Evolutionary conservation across 2,797 vertebrate species (phyloP).

Genomic region (Amazona finschi): DNA sequence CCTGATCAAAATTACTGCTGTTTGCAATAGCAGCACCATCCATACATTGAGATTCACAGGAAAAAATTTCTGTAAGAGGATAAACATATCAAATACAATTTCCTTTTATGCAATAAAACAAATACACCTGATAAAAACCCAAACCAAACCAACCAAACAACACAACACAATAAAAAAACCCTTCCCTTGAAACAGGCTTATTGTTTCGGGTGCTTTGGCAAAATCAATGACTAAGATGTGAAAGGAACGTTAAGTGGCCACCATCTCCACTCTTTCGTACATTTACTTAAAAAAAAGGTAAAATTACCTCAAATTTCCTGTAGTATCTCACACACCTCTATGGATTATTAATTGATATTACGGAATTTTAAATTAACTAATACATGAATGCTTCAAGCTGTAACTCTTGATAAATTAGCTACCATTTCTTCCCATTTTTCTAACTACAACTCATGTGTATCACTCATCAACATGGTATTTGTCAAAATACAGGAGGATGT

Average conservation of each 20-base stretch:
- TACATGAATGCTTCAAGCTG: not conserved
- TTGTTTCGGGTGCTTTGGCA: not conserved
- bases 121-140: not conserved
- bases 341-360: not conserved
- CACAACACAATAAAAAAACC: not conserved
- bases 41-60: not conserved
- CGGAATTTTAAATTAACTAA: not conserved
- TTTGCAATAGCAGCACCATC: not conserved
- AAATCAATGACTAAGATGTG: not conserved
- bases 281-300: not conserved
- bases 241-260: not conserved
- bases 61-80: not conserved
- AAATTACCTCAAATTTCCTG: not conserved
- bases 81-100: not conserved
- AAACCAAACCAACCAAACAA: not conserved
- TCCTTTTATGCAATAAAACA: not conserved
- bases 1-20: not conserved
- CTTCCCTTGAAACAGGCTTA: not conserved
- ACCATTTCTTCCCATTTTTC: not conserved
- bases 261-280: not conserved
- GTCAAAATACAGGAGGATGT: not conserved
- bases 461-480: not conserved
- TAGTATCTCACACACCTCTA: not conserved
- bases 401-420: not conserved
- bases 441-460: not conserved